Percentiles rank a stretch among this genome's conserved stretches.
These are phyloP conservation scores for Ictalurus furcatus DNA, from an alignment of 2,113 vertebrate genomes.

Conservation along the genomic window DNA sequence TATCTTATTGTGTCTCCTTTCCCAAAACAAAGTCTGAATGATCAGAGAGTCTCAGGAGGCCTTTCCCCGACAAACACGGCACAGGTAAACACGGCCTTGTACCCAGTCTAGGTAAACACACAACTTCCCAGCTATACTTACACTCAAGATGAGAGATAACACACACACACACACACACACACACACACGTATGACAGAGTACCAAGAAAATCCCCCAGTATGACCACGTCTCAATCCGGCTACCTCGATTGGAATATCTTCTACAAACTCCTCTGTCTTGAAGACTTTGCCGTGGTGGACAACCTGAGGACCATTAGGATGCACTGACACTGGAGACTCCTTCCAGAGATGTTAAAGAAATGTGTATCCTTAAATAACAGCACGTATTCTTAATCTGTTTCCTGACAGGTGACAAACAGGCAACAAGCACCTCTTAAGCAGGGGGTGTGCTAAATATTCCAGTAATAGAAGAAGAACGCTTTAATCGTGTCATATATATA, in stretches of 20 bases:
- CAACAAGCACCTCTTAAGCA: not conserved
- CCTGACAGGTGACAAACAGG: not conserved
- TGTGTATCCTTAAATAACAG: not conserved
- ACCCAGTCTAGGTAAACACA: not conserved
- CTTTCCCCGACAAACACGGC: slow-evolving; percentile 50
- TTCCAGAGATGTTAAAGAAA: not conserved
- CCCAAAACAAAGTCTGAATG: slow-evolving; percentile 41
- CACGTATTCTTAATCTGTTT: not conserved
- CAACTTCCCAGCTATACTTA: slow-evolving; percentile 58
- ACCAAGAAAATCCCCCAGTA: not conserved
- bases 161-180: not conserved
- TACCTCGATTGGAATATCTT: not conserved
- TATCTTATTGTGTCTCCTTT: slow-evolving; percentile 65
- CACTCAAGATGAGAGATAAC: not conserved
- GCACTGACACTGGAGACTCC: not conserved
- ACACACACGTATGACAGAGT: not conserved
- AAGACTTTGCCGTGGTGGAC: not conserved
- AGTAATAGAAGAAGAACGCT: not conserved
- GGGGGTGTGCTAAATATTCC: not conserved
- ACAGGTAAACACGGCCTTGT: slow-evolving; percentile 50
- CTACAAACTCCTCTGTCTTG: no score
- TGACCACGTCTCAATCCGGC: not conserved
- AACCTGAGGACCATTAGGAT: not conserved
- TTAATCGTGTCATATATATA: no score
- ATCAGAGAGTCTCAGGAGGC: slow-evolving; percentile 36